Evolutionary conservation across 2,113 vertebrate species (phyloP).

Genomic region (Eulacestoma nigropectus): DNA sequence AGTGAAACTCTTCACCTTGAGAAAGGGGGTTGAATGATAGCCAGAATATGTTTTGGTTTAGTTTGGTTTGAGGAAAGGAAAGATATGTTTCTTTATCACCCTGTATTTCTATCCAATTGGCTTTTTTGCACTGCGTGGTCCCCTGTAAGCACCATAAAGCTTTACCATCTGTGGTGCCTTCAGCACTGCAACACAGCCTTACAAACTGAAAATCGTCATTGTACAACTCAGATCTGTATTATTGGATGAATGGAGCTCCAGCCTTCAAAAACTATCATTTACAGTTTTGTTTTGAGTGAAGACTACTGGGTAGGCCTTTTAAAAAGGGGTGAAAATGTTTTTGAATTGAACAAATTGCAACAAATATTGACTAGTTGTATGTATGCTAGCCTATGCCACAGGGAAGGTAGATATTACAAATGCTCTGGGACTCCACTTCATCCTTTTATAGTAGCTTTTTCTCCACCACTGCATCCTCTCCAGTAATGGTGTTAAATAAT

Average conservation of each 20-base stretch:
- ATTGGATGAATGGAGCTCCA: background rate
- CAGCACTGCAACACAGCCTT: background rate
- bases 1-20: background rate
- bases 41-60: background rate
- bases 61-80: background rate
- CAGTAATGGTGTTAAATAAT: conserved; percentile 61
- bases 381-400: conserved; percentile 3
- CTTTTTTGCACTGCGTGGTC: background rate
- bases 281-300: background rate
- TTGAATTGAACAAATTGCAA: conserved; percentile 26
- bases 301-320: background rate
- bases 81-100: background rate
- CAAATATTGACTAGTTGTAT: background rate
- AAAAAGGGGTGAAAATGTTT: background rate
- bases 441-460: conserved; percentile 11
- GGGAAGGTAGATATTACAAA: conserved; percentile 30
- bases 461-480: conserved; percentile 17
- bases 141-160: background rate
- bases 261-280: background rate
- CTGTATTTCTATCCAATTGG: background rate
- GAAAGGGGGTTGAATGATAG: background rate
- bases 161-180: background rate
- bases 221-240: background rate
- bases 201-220: background rate
- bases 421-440: conserved; percentile 6